Evolutionary conservation across 2,888 invertebrate genomes (phyloP), one percentile per base, ranked within the genome.

Genomic region (Drosophila pseudotalamancana): DNA sequence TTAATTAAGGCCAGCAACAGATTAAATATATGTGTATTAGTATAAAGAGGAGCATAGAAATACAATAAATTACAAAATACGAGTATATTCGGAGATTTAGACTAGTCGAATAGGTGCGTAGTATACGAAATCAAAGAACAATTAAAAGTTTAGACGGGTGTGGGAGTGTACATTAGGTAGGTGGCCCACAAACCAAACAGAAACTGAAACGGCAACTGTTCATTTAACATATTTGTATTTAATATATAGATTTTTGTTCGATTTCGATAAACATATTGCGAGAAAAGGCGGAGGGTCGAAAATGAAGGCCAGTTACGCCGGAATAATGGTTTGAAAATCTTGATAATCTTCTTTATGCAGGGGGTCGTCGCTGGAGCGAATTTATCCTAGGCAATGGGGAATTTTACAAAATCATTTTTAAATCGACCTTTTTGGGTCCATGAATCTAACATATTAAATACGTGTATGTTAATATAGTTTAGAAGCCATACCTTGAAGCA

Each of bases 401-500:
- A 46, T 75, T 51, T 31, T 23, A 53, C 49, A 68, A 62, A 66
- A 50, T 56, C 43, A 56, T 51, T 55, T 55, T 25, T 14, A 62
- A 46, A 55, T 54, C 6, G 27, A 64, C 55, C 66, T 43, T 18
- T 25, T 18, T 6, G 48, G 61, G 46, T 21, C 56, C 46, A 57
- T 70, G 57, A 72, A 75, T 83, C 72, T 89, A 88, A 89, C 79
- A 88, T 89, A 90, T 90, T 90, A 91, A 90, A 90, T 90, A 91
- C 90, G 89, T 89, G 80, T 90, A 89, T 90, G 88, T 89, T 89
- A 80, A 88, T 89, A 89, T 77, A 79, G 83, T 84, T 77, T 88
- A 83, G 88, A 87, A 92, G 92, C 93, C 93, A 92, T 95, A 95
- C 95, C 95, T 95, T 95, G 94, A 95, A 95, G 95, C 95, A 95